These are phyloP conservation scores for Sternotherus odoratus DNA, from an alignment of 2,797 vertebrate species.

Conservation along the genomic window DNA sequence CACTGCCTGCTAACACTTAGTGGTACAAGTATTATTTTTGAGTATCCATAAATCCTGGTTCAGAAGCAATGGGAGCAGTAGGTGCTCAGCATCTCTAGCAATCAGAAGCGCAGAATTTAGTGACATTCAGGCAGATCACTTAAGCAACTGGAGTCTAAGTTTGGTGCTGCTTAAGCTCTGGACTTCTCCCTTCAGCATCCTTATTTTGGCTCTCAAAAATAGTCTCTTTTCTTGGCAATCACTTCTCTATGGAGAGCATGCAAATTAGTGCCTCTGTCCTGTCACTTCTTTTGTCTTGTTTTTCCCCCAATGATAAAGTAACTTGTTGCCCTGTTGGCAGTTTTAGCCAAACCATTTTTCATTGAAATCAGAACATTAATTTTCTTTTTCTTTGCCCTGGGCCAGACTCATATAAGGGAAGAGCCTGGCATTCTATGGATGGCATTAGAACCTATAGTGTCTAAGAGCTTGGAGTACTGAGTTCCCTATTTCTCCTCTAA, in stretches of 20 bases:
- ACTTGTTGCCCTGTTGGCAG: constrained; percentile 11
- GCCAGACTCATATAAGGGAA: background rate
- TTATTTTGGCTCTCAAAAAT: background rate
- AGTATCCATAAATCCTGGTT: accelerated
- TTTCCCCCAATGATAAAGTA: background rate
- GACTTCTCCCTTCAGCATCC: background rate
- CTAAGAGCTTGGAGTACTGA: background rate
- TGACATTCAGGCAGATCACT: background rate
- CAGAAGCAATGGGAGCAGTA: background rate
- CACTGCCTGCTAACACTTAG: background rate
- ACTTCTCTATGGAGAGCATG: background rate
- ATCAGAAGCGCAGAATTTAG: background rate
- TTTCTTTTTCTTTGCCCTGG: constrained; percentile 1
- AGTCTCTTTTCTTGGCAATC: background rate
- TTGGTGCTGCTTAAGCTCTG: background rate
- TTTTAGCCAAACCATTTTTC: background rate
- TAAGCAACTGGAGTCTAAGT: background rate
- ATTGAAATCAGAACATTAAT: constrained; percentile 21
- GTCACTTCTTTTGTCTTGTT: background rate
- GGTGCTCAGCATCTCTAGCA: background rate
- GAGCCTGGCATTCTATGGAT: background rate
- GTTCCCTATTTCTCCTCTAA: background rate
- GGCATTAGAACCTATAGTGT: background rate
- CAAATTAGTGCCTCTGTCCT: background rate
- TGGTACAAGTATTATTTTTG: constrained; percentile 33